Evolutionary conservation across 2,888 invertebrate genomes (phyloP), one percentile per base, ranked within the genome.

Genomic region (Dasypolia templi): DNA sequence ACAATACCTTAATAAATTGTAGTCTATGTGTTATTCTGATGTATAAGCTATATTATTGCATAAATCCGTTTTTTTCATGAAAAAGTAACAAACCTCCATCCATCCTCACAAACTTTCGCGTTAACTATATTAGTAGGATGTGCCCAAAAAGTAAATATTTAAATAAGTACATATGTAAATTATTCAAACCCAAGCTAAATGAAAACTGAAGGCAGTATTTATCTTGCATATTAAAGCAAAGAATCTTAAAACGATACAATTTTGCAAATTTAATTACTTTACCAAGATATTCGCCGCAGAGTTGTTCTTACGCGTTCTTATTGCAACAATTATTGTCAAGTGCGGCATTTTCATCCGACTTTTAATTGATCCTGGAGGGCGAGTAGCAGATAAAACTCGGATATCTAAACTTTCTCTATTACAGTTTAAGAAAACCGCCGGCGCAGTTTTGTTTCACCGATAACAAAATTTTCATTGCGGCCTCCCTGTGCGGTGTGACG

Each of bases 331-430:
- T 94, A 95, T 95, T 94, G 95, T 94, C 92, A 90, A 92, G 87
- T 90, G 91, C 91, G 88, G 88, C 88, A 85, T 92, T 91, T 90
- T 92, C 92, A 90, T 91, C 91, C 92, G 94, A 96, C 94, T 96
- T 96, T 96, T 96, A 96, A 96, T 96, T 96, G 96, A 96, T 96
- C 96, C 96, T 96, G 90, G 94, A 96, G 96, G 96, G 96, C 95
- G 95, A 93, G 89, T 92, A 49, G 88, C 84, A 93, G 95, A 96
- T 95, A 96, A 96, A 96, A 95, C 94, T 94, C 89, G 90, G 91
- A 92, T 94, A 94, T 94, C 94, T 95, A 91, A 95, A 96, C 95
- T 96, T 96, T 96, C 95, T 95, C 95, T 95, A 95, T 95, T 94
- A 95, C 95, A 95, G 94, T 95, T 95, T 95, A 95, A 95, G 95